Evolutionary conservation across 92 coral and sea anemone species (phyloP).

Genomic region (Diadumene lineata): DNA sequence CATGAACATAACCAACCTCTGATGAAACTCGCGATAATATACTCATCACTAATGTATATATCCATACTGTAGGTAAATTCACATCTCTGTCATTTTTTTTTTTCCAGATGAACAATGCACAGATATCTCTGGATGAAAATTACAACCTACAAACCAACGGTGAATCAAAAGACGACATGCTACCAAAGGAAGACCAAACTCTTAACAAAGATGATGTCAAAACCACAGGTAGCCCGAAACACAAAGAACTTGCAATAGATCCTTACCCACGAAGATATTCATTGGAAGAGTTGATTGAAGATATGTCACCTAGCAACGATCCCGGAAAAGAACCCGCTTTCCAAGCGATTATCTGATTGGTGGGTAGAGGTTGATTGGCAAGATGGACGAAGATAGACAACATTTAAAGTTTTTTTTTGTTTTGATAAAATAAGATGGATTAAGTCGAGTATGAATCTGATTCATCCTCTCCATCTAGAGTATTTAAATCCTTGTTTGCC

Average conservation of each 20-base stretch:
- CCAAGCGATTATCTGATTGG: slow-evolving; percentile 48
- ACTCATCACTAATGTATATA: too few relatives aligned
- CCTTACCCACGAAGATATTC: slow-evolving; percentile 60
- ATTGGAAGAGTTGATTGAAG: slow-evolving; percentile 67
- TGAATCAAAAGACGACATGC: neutral
- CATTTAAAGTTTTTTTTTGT: neutral
- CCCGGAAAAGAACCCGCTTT: slow-evolving; percentile 35
- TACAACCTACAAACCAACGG: neutral
- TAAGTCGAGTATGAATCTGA: neutral
- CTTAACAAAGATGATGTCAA: neutral
- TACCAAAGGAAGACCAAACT: neutral
- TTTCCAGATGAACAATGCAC: neutral
- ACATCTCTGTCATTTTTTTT: too few relatives aligned
- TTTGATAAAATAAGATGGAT: neutral
- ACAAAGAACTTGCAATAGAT: slow-evolving; percentile 35
- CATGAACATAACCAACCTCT: too few relatives aligned
- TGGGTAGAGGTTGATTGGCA: too few relatives aligned
- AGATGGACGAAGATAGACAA: neutral
- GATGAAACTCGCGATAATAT: too few relatives aligned
- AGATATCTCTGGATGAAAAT: slow-evolving; percentile 8
- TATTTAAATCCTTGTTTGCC: neutral
- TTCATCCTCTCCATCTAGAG: neutral
- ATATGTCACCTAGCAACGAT: slow-evolving; percentile 54
- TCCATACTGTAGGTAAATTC: too few relatives aligned
- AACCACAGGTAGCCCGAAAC: slow-evolving; percentile 20